phyloP scores from a whole-genome alignment of 2,888 invertebrate species.

The Nomada lathburiana region DNA sequence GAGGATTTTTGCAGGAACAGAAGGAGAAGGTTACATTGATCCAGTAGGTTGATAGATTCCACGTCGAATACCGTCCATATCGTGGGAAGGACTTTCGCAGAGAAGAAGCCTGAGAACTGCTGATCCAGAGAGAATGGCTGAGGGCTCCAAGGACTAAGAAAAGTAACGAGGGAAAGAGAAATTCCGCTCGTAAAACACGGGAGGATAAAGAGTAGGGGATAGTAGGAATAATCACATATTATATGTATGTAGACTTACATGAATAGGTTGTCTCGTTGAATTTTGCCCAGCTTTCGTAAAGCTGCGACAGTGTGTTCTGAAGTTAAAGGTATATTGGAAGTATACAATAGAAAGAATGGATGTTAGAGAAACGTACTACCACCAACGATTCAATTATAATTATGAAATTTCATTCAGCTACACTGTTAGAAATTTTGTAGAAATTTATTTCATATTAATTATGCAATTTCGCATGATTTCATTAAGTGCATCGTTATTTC shows the following conservation, averaged over 20 bases:
- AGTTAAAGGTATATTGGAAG: no score
- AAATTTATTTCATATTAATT: no score
- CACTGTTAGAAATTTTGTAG: no score
- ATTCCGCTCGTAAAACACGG: constrained; percentile 54
- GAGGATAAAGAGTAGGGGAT: constrained; percentile 28
- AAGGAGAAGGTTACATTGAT: constrained; percentile 35
- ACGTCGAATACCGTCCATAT: constrained; percentile 15
- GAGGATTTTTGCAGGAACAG: constrained; percentile 11
- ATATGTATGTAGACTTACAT: constrained; percentile 22
- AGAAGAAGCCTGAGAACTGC: constrained; percentile 41
- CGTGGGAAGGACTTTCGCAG: background rate
- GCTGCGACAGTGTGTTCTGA: no score
- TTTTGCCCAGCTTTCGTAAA: background rate
- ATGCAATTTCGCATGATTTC: no score
- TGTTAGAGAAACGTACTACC: no score
- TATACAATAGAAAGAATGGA: no score
- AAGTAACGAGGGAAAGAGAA: constrained; percentile 32
- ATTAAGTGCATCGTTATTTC: no score
- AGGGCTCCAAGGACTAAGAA: constrained; percentile 40
- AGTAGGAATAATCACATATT: constrained; percentile 51
- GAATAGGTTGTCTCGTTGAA: background rate
- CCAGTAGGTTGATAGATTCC: constrained; percentile 37
- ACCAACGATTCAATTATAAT: no score
- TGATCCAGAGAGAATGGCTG: constrained; percentile 46
- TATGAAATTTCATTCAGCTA: background rate